Conservation (phyloP, 2,113 vertebrate genomes). For the human region DNA sequence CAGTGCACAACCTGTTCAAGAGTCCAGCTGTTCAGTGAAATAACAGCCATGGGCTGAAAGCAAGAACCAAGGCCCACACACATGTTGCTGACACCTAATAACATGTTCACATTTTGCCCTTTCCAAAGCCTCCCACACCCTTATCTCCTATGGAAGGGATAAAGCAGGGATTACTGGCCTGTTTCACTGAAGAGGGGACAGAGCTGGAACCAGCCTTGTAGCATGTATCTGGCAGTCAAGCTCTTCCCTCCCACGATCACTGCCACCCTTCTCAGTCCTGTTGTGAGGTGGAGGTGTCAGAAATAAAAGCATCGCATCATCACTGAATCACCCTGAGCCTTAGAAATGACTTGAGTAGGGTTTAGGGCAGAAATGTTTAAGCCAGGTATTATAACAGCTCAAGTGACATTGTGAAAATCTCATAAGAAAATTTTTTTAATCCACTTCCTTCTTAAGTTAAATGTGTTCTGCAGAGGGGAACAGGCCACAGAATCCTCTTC, state of each 20-base stretch:
- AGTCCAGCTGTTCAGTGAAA: not conserved
- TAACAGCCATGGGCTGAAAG: not conserved
- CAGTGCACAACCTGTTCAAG: not conserved
- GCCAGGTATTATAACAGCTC: constrained; percentile 35
- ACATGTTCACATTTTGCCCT: not conserved
- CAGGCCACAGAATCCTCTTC: not conserved
- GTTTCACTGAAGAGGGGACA: not conserved
- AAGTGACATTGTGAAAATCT: constrained; percentile 51
- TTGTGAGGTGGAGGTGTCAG: not conserved
- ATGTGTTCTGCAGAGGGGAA: constrained; percentile 2
- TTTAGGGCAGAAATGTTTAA: constrained; percentile 28
- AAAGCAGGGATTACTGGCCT: not conserved
- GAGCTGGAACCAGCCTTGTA: not conserved
- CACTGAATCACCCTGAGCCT: constrained; percentile 1
- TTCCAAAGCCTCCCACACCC: not conserved
- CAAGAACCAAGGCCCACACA: not conserved
- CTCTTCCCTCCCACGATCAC: not conserved
- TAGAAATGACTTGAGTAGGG: not conserved
- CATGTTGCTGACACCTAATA: rapidly evolving
- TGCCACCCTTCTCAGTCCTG: not conserved
- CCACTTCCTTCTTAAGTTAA: constrained; percentile 43
- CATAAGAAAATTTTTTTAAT: constrained; percentile 46
- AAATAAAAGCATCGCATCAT: not conserved
- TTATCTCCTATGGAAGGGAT: rapidly evolving
- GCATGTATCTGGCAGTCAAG: not conserved